Evolutionary conservation across 2,888 invertebrate genomes (phyloP), one percentile per base, ranked within the genome.

Genomic region (Charanyca ferruginea): DNA sequence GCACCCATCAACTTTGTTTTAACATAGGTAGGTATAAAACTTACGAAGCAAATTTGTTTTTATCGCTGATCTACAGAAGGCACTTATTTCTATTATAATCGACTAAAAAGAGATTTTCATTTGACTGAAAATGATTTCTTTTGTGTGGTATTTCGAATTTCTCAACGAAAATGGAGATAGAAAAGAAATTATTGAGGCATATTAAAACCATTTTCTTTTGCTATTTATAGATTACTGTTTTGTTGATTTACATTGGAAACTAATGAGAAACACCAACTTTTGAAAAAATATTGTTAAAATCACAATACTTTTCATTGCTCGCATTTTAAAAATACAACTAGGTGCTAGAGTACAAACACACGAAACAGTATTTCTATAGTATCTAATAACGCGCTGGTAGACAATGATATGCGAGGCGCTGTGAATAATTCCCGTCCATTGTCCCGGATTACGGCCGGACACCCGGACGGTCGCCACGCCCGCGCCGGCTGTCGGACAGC

Each of bases 361-460:
- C 35, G 25, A 49, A 22, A 28, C 18, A 51, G 49, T 28, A 72
- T 51, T 51, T 41, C 28, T 35, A n/a, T 22, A 23, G 63, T 44
- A 51, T 72, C 66, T 59, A 55, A 70, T 66, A 69, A 54, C 66
- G 77, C 7, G 41, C 75, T 65, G 79, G 66, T 75, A 76, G 60
- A 63, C 60, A 64, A 66, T 72, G 76, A 79, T 70, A 73, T 62
- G 60, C 53, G 62, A 63, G 32, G 28, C 22, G 52, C 54, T 60
- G 76, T 72, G 81, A 79, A 79, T 80, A 80, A 80, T 72, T 75
- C 72, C 44, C 60, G 61, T 51, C 65, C 71, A 66, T 79, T 80
- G 79, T 76, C 68, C 55, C 47, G 41, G 72, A 81, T 72, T 78
- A 66, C 53, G 63, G 6, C 47, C 54, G 49, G 49, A 54, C 57